A percentile compares a stretch with the other conserved stretches of the same genome.
Conservation (phyloP, 2,797 vertebrate species). For the Anisognathus igniventris region DNA sequence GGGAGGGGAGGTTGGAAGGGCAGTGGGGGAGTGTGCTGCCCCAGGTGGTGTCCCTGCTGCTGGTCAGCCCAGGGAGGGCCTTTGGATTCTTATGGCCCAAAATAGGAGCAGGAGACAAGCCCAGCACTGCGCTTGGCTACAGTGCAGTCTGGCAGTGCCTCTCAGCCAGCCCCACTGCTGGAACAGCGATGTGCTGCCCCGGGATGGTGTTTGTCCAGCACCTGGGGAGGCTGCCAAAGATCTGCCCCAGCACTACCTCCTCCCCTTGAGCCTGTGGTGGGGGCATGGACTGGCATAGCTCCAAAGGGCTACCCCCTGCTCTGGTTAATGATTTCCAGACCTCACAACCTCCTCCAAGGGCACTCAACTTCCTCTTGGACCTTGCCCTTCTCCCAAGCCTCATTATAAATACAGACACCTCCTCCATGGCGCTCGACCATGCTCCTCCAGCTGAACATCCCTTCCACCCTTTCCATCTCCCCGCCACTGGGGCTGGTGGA, state of each 20-base stretch:
- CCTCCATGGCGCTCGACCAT: accelerated
- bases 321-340: slow-evolving; percentile 37
- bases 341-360: neutral
- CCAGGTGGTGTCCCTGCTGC: accelerated
- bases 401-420: accelerated
- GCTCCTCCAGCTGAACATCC: neutral
- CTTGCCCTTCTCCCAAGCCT: neutral
- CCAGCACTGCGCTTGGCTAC: neutral
- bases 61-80: accelerated
- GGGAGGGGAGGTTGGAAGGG: accelerated
- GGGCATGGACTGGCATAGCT: neutral
- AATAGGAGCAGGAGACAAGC: accelerated
- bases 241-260: neutral
- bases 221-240: neutral
- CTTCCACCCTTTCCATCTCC: neutral
- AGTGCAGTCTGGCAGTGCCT: neutral
- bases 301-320: accelerated
- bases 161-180: accelerated
- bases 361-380: neutral
- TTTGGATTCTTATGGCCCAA: neutral
- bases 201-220: neutral
- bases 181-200: accelerated
- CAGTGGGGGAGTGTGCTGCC: neutral
- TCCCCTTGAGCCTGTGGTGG: neutral
- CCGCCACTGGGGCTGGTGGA: accelerated